These are phyloP conservation scores for Standfussiana lucernea DNA, from an alignment of 2,888 invertebrate species.

Conservation along the genomic window DNA sequence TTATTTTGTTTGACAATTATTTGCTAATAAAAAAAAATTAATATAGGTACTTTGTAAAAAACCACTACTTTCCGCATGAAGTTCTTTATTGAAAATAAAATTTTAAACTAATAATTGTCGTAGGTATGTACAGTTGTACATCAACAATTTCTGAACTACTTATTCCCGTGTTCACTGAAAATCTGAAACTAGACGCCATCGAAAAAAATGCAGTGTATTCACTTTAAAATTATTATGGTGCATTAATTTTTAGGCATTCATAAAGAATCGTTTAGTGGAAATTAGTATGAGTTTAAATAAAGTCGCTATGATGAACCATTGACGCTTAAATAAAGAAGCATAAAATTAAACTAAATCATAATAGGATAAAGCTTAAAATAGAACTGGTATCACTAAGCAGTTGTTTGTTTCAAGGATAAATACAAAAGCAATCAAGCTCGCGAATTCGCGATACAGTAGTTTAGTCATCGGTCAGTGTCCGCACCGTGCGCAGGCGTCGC, in stretches of 20 bases:
- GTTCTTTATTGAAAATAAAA: no score
- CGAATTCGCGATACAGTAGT: slow-evolving; percentile 21
- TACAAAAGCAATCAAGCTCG: slow-evolving; percentile 14
- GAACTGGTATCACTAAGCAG: slow-evolving; percentile 34
- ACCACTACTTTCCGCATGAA: no score
- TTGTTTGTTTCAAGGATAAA: slow-evolving; percentile 30
- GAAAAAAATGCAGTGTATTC: no score
- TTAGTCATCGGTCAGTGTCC: slow-evolving; percentile 41
- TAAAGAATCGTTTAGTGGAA: background rate
- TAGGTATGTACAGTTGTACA: no score
- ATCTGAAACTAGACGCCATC: background rate
- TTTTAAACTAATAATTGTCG: no score
- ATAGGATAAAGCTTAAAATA: slow-evolving; percentile 14
- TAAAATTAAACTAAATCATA: background rate
- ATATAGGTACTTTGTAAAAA: no score
- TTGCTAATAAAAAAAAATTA: no score
- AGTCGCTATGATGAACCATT: background rate
- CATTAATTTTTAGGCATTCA: background rate
- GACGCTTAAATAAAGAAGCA: background rate
- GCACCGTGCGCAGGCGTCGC: slow-evolving; percentile 8
- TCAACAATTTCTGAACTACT: background rate
- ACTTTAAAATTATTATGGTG: background rate
- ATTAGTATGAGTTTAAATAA: background rate
- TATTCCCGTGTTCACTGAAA: background rate
- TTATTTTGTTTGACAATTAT: background rate